phyloP scores from a whole-genome alignment of 2,113 vertebrate genomes.

The Corapipo altera region DNA sequence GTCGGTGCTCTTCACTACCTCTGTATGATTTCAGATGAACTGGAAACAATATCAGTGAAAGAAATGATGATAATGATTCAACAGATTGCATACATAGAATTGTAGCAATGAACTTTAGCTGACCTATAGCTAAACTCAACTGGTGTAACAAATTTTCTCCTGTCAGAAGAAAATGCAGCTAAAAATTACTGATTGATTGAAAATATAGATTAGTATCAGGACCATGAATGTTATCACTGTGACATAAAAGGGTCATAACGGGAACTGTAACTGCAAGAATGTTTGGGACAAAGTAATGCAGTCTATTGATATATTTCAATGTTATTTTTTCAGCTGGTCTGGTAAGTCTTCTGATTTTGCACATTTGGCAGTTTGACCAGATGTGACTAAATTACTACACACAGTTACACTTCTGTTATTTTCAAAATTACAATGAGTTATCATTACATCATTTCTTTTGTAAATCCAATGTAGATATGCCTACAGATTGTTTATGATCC shows the following conservation, averaged over 20 bases:
- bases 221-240: background rate
- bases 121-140: background rate
- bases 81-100: background rate
- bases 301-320: background rate
- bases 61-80: background rate
- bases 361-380: background rate
- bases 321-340: conserved; percentile 17
- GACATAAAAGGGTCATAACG: background rate
- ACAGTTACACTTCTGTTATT: conserved; percentile 9
- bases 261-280: background rate
- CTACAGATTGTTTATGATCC: conserved; percentile 8
- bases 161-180: background rate
- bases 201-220: background rate
- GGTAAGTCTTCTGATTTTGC: background rate
- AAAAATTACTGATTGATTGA: conserved; percentile 5
- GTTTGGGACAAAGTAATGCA: background rate
- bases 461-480: background rate
- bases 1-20: rapidly evolving
- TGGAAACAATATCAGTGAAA: background rate
- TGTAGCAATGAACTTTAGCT: background rate
- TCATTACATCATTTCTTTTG: background rate
- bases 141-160: background rate
- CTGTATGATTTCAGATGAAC: background rate
- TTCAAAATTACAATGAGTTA: background rate
- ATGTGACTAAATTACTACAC: background rate